Base-by-base conservation (phyloP, 2,888 invertebrate genomes). In the Monochamus alternatus region DNA sequence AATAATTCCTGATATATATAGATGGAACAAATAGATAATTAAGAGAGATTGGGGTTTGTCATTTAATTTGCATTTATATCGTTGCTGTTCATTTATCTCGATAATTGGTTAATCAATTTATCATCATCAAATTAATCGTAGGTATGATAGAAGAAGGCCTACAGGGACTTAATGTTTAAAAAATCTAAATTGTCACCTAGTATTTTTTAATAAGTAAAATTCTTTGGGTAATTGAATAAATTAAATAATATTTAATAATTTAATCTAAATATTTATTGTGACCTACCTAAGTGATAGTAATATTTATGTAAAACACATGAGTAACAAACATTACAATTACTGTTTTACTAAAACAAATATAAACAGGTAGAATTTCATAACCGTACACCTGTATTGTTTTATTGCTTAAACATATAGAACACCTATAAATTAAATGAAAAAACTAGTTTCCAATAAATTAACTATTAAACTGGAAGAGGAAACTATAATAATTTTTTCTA, bases 201-300 rank as follows among this genome's bases (percentile, higher is more conserved):
- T 30, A 1, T 66, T 55, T 66, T 58, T 67, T 51, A 67, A 67
- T 73, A 67, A 32, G 38, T 55, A 52, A 67, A 67, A 55, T 51
- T 32, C 32, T 60, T 60, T 31, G 60, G 31, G 38, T 22, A 1
- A 8, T 66, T 51, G 10, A 8, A 12, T 10, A 14, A 47, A 70
- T 70, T 62, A 43, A 70, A 38, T 58, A 58, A 44, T 62, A 47
- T 63, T 62, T 60, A 62, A 62, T 62, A 10, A 47, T 38, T 9
- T 47, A 63, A 63, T 64, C 30, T 71, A 71, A 63, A 71, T 51
- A 52, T 71, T 55, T 64, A 71, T 63, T 63, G 47, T 55, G 71
- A 68, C 66, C 66, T 67, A 67, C 55, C 66, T 67, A 55, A 38
- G 38, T 38, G 0, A 38, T 38, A 38, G 7, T 38, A 38, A 38